Base-by-base conservation (phyloP, 1,140 invertebrate genomes). In the Eurosta solidaginis region DNA sequence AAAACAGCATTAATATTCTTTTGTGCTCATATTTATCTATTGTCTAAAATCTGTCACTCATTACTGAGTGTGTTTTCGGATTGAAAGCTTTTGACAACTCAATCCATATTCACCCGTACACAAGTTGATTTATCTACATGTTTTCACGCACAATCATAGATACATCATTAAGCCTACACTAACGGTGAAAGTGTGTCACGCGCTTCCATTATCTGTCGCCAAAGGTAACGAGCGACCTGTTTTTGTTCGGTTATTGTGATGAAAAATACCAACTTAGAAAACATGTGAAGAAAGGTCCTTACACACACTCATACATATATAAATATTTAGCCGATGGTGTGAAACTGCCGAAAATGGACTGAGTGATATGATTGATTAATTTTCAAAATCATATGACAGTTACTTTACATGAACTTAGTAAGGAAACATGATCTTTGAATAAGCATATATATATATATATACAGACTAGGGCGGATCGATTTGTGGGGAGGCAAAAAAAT, bases 301-400 rank as follows among this genome's bases (percentile, higher is more conserved):
- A 22, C 22, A 68, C 33, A n/a, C n/a, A n/a, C n/a, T n/a, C n/a
- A n/a, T n/a, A n/a, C n/a, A n/a, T n/a, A n/a, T n/a, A n/a, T n/a
- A n/a, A n/a, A n/a, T n/a, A n/a, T n/a, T n/a, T 20, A 68, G 29
- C 17, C 33, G 33, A 40, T 40, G 33, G 59, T 59, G n/a, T 0
- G 29, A 68, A 68, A 68, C 33, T 12, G 27, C 6, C 17, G 59
- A 29, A 68, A 68, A 22, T 52, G 59, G 36, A 63, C 59, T 9
- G 33, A 7, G 20, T 42, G 33, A 68, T 10, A 33, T 68, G 59
- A 68, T 68, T 68, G 59, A 68, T 68, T 68, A 68, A 68, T 68
- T 68, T 68, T 68, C 59, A 68, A 68, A 68, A 33, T 68, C 59
- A 68, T 5, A 68, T 68, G 59, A 68, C 59, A 68, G 59, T 33